Conservation (phyloP, 1,140 invertebrate species). For the Calephelis virginiensis region DNA sequence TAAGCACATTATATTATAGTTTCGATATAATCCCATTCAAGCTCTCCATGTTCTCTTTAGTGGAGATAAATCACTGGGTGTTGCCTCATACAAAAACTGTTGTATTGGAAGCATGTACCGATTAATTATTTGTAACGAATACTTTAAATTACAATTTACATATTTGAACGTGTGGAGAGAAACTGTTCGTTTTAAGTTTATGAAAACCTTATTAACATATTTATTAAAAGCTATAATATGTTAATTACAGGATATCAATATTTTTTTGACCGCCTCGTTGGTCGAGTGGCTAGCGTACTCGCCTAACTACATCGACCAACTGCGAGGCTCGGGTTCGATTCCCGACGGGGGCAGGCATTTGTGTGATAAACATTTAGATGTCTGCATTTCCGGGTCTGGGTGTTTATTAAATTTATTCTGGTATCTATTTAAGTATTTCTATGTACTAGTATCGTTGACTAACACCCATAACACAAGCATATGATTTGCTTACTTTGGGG, state of each 20-base stretch:
- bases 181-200: constrained; percentile 11
- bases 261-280: no score
- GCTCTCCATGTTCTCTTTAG: constrained; percentile 19
- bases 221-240: background rate
- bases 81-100: constrained; percentile 27
- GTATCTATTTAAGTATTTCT: no score
- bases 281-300: no score
- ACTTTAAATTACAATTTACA: constrained; percentile 24
- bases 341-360: no score
- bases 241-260: constrained; percentile 1
- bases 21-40: background rate
- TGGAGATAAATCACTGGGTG: constrained; percentile 32
- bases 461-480: no score
- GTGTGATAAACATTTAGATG: no score
- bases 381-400: no score
- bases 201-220: background rate
- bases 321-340: no score
- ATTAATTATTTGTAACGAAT: constrained; percentile 38
- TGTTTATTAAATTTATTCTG: no score
- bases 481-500: no score
- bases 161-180: constrained; percentile 25
- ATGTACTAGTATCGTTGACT: no score
- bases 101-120: constrained; percentile 29
- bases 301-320: no score
- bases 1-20: background rate